Evolutionary conservation across 2,888 invertebrate species (phyloP), one percentile per base, ranked within the genome.

Genomic region (Chrysodeixis includens): DNA sequence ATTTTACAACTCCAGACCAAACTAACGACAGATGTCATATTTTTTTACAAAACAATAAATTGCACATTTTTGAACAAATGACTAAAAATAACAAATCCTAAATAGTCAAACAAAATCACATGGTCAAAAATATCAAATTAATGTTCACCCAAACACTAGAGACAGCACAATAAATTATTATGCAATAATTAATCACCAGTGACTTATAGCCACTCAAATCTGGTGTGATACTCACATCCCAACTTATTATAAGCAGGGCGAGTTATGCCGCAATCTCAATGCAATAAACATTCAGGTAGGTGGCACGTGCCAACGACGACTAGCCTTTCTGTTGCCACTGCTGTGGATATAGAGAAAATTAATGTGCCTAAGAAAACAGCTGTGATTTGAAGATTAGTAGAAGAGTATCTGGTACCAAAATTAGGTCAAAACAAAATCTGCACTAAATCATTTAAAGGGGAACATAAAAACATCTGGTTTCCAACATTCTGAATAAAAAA

Each of bases 191-290:
- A 49, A 20, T 40, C n/a, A n/a, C 20, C 46, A 20, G 46, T 10
- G 18, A 16, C 46, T 20, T 14, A 30, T 49, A 81, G 66, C 78
- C 68, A 78, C 73, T 79, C 77, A 83, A 81, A 81, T 82, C 76
- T 71, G 69, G 62, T 73, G 78, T 79, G 82, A 83, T 74, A 79
- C 77, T 83, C 78, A 86, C 85, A 86, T 84, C 85, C 79, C 71
- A 78, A 82, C 87, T 88, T 90, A 89, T 90, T 87, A 90, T 90
- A 88, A 87, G 81, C 69, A 71, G 81, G 75, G 74, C 85, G 80
- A 90, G 90, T 89, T 91, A 90, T 89, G 86, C 88, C 87, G 88
- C 90, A 92, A 91, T 90, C 90, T 90, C 88, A 88, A 89, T 88
- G 90, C 88, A 92, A 92, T 92, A 92, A 92, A 91, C 91, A 91